phyloP scores from a whole-genome alignment of 2,797 vertebrate genomes.

The Yasuhikotakia modesta region DNA sequence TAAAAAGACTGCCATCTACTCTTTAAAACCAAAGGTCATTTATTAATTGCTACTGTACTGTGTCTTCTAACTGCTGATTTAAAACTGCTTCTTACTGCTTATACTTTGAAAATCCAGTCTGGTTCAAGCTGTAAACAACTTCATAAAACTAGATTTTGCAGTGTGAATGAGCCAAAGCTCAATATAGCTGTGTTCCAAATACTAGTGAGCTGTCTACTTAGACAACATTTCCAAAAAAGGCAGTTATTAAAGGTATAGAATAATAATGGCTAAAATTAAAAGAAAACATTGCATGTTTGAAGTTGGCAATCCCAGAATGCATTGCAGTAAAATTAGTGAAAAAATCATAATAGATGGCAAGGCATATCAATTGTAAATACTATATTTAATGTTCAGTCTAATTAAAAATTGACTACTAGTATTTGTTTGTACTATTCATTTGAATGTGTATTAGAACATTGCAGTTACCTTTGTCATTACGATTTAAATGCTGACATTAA shows the following conservation, averaged over 20 bases:
- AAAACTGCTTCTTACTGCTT: background rate
- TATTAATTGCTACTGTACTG: background rate
- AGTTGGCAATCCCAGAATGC: no score
- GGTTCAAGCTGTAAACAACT: background rate
- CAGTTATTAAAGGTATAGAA: background rate
- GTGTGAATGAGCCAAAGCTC: background rate
- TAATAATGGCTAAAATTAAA: background rate
- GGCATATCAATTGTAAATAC: no score
- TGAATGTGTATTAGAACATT: background rate
- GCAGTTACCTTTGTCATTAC: background rate
- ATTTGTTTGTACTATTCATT: background rate
- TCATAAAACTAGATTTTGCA: background rate
- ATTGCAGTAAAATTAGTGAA: no score
- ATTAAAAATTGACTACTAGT: background rate
- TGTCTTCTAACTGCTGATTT: background rate
- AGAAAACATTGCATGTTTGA: background rate
- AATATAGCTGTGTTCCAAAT: slow-evolving; percentile 6
- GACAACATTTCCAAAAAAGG: background rate
- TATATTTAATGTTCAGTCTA: no score
- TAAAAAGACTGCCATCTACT: background rate
- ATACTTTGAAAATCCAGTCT: background rate
- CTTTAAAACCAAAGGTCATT: slow-evolving; percentile 30
- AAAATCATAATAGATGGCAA: no score
- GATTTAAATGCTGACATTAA: background rate
- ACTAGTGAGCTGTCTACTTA: slow-evolving; percentile 4